These are phyloP conservation scores for Cossypha polioptera DNA, from an alignment of 2,797 vertebrate genomes.

Conservation along the genomic window DNA sequence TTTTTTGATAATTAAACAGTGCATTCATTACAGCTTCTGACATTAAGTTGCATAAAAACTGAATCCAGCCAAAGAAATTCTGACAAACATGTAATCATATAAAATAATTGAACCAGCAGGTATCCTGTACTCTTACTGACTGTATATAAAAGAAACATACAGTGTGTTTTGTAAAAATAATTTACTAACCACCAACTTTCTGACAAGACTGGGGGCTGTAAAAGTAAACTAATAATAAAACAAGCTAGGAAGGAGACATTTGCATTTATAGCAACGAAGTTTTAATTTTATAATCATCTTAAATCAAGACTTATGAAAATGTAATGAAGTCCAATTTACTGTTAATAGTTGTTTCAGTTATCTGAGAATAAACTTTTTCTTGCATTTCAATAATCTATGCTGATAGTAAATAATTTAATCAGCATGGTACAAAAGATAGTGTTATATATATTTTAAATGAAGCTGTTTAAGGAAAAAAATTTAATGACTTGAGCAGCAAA, in stretches of 20 bases:
- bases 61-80: background rate
- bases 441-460: background rate
- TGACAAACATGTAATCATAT: background rate
- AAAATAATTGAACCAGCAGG: slow-evolving; percentile 35
- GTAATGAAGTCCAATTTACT: slow-evolving; percentile 44
- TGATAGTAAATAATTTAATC: slow-evolving; percentile 34
- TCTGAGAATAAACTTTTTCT: slow-evolving; percentile 19
- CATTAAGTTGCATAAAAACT: background rate
- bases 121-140: background rate
- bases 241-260: background rate
- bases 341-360: slow-evolving; percentile 40
- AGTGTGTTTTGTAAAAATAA: background rate
- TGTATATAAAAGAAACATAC: background rate
- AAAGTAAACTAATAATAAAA: slow-evolving; percentile 28
- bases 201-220: background rate
- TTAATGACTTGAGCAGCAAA: background rate
- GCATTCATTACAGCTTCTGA: background rate
- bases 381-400: background rate
- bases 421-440: background rate
- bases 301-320: slow-evolving; percentile 59
- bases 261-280: background rate
- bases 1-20: background rate
- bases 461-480: background rate
- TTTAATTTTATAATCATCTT: slow-evolving; percentile 48
- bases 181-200: slow-evolving; percentile 14